Evolutionary conservation across 2,113 vertebrate genomes (phyloP), one percentile per base, ranked within the genome.

Genomic region (Hassar affinis): DNA sequence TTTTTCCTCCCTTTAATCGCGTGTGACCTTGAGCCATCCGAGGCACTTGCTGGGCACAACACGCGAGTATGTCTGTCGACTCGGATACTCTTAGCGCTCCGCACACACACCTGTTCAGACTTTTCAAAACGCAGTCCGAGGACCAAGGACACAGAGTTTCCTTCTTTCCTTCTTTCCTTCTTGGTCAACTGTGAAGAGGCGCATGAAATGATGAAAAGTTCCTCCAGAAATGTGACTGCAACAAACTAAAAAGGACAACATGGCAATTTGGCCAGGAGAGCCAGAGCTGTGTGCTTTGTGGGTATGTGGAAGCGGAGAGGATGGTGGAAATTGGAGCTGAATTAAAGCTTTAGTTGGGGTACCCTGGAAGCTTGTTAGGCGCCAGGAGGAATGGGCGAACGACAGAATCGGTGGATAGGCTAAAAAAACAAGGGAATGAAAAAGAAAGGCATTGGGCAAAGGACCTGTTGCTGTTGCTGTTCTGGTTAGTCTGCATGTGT

Each of bases 181-280:
- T 76, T 3, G 30, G 30, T 25, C 11, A 20, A 15, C 17, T 14
- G 51, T 56, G 30, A 35, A 54, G 61, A 69, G 30, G 51, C 38
- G 6, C 3, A 42, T n/a, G 59, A n/a, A n/a, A n/a, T n/a, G 76
- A 35, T n/a, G 0, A 61, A 86, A 84, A 35, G 49, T 69, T 49
- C 35, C 52, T 76, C 11, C 54, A 52, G 79, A 75, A 83, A 22
- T 6, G 33, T 12, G 9, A 25, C 35, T 3, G 15, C 11, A 15
- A n/a, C 7, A 42, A 71, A 75, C 27, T 52, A 52, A n/a, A 25
- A 35, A 79, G 27, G 47, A 62, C 47, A 79, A 76, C 78, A 69
- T 49, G 42, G 18, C 68, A 85, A 77, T 86, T 84, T 88, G 59
- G 61, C 61, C 54, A 51, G 69, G 78, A 86, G 82, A 77, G 68